Percentiles rank a stretch among this genome's conserved stretches.
phyloP scores from a whole-genome alignment of 2,113 vertebrate genomes.

The Leiothrix lutea region DNA sequence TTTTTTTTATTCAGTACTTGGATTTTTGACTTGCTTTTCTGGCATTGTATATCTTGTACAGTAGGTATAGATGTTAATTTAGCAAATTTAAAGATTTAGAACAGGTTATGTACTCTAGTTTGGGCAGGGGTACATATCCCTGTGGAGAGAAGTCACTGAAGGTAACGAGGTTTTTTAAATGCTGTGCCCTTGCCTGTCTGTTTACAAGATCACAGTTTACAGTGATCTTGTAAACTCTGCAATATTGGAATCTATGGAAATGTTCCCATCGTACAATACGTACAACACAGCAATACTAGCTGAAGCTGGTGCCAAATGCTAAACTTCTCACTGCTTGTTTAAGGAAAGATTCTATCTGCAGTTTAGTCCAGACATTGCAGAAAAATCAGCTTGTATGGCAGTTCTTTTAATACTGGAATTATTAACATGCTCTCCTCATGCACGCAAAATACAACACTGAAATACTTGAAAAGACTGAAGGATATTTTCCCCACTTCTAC shows the following conservation, averaged over 20 bases:
- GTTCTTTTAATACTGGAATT: background rate
- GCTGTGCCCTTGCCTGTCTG: background rate
- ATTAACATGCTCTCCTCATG: background rate
- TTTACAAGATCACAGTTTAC: background rate
- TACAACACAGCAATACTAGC: background rate
- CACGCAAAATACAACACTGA: background rate
- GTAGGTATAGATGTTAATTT: background rate
- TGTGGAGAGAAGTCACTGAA: background rate
- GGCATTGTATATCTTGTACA: background rate
- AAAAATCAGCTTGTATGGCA: background rate
- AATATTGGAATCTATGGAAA: background rate
- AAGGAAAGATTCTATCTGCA: background rate
- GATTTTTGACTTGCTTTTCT: background rate
- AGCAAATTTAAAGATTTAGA: background rate
- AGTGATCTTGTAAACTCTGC: background rate
- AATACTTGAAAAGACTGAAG: background rate
- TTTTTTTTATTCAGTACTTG: background rate
- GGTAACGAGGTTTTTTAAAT: background rate
- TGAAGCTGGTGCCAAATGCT: background rate
- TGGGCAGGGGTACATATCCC: background rate
- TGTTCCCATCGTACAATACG: too few species aligned
- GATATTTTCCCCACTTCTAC: background rate
- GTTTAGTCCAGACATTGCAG: background rate
- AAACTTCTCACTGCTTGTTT: background rate
- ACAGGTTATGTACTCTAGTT: background rate